Conservation (phyloP, 2,797 vertebrate genomes). For the Spea hammondii region DNA sequence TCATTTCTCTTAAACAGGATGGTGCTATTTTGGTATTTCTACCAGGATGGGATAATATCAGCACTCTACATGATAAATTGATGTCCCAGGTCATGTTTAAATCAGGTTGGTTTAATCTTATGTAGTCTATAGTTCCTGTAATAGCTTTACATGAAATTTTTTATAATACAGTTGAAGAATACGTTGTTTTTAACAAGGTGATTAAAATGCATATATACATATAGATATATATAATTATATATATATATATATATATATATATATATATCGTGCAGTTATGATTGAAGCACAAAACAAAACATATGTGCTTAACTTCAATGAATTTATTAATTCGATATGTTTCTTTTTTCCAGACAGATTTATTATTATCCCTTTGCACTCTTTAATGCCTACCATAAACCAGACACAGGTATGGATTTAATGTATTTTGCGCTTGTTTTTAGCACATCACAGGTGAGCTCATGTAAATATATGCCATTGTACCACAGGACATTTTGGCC, state of each 20-base stretch:
- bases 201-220: too few species aligned
- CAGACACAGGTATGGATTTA: constrained; percentile 85
- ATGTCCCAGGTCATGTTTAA: constrained; percentile 93
- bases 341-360: constrained; percentile 82
- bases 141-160: too few species aligned
- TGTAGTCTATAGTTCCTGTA: background rate
- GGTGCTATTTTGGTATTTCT: constrained; percentile 95
- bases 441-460: too few species aligned
- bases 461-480: too few species aligned
- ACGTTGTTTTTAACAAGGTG: too few species aligned
- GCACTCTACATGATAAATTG: constrained; percentile 86
- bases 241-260: too few species aligned
- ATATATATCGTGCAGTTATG: constrained; percentile 32
- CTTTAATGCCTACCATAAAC: constrained; percentile 95
- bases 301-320: background rate
- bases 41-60: constrained; percentile 98
- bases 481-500: too few species aligned
- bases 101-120: constrained; percentile 74
- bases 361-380: constrained; percentile 94
- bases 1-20: constrained; percentile 71
- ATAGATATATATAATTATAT: too few species aligned
- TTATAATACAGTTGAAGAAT: too few species aligned
- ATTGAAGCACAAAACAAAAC: background rate
- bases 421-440: background rate
- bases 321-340: too few species aligned